Conservation (phyloP, 2,797 vertebrate genomes). For the Sparus aurata region DNA sequence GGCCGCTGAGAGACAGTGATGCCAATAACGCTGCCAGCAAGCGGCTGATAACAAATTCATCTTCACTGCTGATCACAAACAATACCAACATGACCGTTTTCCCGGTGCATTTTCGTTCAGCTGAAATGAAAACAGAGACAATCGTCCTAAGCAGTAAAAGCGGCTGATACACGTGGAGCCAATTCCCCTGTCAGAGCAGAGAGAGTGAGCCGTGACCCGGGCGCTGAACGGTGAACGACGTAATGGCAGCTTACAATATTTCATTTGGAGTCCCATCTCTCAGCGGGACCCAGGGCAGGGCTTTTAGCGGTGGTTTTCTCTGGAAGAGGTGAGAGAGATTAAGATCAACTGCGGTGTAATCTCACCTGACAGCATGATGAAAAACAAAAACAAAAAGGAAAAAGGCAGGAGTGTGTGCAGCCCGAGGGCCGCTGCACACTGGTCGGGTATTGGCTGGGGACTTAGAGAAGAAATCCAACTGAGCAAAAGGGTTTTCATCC, state of each 20-base stretch:
- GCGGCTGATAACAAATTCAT: slow-evolving; percentile 17
- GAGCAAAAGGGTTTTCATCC: slow-evolving; percentile 74
- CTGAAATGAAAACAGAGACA: slow-evolving; percentile 3
- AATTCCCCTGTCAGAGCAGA: slow-evolving; percentile 38
- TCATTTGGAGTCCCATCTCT: slow-evolving; percentile 82
- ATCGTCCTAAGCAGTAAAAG: background rate
- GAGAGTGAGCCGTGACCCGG: slow-evolving; percentile 53
- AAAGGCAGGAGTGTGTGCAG: slow-evolving; percentile 52
- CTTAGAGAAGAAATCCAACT: slow-evolving; percentile 63
- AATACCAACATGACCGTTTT: background rate
- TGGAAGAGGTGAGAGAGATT: slow-evolving; percentile 78
- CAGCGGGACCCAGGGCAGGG: slow-evolving; percentile 74
- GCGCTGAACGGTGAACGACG: slow-evolving; percentile 39
- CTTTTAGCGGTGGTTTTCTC: slow-evolving; percentile 78
- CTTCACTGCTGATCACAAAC: slow-evolving; percentile 5
- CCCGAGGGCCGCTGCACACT: slow-evolving; percentile 33
- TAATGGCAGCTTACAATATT: slow-evolving; percentile 81
- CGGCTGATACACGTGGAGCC: background rate
- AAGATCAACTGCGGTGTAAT: slow-evolving; percentile 79
- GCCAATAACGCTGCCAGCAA: background rate
- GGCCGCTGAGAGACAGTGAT: slow-evolving; percentile 75
- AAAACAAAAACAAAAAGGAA: slow-evolving; percentile 63
- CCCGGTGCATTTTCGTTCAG: background rate
- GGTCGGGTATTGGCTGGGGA: slow-evolving; percentile 29
- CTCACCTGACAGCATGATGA: slow-evolving; percentile 82